These are phyloP conservation scores for Ophiodon elongatus DNA, from an alignment of 2,113 vertebrate genomes.

Conservation along the genomic window DNA sequence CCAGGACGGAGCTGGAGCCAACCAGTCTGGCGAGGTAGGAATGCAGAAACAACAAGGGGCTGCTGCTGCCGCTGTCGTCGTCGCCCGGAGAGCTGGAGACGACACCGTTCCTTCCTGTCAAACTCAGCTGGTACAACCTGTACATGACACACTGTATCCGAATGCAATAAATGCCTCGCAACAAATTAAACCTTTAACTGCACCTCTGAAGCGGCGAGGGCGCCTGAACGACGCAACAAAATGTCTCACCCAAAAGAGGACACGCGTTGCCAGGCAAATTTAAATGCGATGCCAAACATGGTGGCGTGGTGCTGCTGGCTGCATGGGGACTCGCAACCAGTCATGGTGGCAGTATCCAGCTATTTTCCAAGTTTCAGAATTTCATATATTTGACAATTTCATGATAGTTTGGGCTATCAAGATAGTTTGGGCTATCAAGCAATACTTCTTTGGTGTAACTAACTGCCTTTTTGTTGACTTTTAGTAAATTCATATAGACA, in stretches of 20 bases:
- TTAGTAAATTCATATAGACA: not conserved
- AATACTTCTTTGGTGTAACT: not conserved
- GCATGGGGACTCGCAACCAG: not conserved
- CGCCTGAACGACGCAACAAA: not conserved
- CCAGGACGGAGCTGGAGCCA: slow-evolving; percentile 73
- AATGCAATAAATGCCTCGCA: slow-evolving; percentile 6
- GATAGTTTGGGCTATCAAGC: not conserved
- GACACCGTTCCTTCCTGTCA: slow-evolving; percentile 34
- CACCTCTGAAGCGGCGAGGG: not conserved
- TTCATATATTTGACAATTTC: not conserved
- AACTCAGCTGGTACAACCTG: slow-evolving; percentile 47
- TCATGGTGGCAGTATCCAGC: not conserved
- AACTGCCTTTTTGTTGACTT: not conserved
- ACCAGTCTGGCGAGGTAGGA: slow-evolving; percentile 73
- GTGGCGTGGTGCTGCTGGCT: not conserved
- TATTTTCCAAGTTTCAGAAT: not conserved
- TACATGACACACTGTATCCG: slow-evolving; percentile 8
- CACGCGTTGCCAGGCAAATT: not conserved
- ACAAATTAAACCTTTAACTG: slow-evolving; percentile 10
- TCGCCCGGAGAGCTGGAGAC: slow-evolving; percentile 1
- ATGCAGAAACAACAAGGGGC: slow-evolving; percentile 59
- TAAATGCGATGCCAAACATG: not conserved
- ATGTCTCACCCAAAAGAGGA: not conserved
- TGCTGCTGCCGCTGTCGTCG: slow-evolving; percentile 31
- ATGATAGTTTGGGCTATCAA: not conserved